These are phyloP conservation scores for Stenolophus ochropezus DNA, from an alignment of 2,888 invertebrate species.

Conservation along the genomic window DNA sequence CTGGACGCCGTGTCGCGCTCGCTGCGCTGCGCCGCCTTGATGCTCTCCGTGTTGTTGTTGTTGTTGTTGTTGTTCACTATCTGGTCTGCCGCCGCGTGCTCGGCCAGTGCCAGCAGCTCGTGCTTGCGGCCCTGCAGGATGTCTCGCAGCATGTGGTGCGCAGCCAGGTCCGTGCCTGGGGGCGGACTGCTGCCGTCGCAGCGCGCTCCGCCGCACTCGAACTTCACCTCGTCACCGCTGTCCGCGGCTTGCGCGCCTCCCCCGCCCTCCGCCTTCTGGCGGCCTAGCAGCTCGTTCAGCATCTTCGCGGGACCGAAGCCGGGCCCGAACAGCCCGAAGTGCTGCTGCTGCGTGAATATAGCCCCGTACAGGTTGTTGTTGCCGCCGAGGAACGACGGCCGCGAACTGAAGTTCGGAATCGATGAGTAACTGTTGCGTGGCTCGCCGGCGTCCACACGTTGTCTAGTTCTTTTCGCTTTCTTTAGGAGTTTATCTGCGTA, in stretches of 20 bases:
- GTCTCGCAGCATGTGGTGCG: constrained; percentile 92
- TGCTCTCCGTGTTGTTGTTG: constrained; percentile 77
- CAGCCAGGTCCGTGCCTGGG: constrained; percentile 75
- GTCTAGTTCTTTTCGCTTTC: constrained; percentile 95
- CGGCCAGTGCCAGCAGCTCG: constrained; percentile 83
- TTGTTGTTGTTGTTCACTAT: constrained; percentile 75
- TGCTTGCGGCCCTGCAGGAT: constrained; percentile 93
- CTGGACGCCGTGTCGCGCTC: not conserved
- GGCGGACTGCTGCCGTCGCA: constrained; percentile 76
- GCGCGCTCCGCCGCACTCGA: constrained; percentile 67
- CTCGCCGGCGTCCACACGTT: constrained; percentile 97
- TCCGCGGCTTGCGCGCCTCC: constrained; percentile 68
- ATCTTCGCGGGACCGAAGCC: constrained; percentile 93
- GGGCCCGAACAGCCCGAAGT: constrained; percentile 88
- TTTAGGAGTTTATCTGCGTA: constrained; percentile 94
- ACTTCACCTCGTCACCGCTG: constrained; percentile 71
- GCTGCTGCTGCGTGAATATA: constrained; percentile 87
- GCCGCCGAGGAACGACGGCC: constrained; percentile 88
- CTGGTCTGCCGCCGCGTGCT: constrained; percentile 77
- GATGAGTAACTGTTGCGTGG: constrained; percentile 94
- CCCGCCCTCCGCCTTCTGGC: constrained; percentile 77
- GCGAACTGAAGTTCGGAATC: constrained; percentile 85
- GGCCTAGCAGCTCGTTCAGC: constrained; percentile 91
- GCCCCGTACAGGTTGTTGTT: constrained; percentile 87
- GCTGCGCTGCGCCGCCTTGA: constrained; percentile 71